Conservation (phyloP, 2,888 invertebrate species). For the Incurvaria masculella region DNA sequence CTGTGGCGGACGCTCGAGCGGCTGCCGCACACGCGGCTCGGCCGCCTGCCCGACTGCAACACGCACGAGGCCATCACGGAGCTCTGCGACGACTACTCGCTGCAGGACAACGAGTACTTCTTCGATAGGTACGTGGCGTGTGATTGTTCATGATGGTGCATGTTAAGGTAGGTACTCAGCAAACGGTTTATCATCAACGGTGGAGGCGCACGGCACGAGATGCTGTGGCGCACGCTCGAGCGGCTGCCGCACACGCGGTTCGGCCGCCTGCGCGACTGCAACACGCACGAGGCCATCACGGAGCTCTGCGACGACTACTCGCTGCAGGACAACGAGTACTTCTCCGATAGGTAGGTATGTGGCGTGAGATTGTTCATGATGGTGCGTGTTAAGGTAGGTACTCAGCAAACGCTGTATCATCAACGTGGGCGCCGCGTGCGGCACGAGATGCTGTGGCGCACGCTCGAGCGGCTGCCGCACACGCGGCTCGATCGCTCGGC, state of each 20-base stretch:
- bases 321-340: slow-evolving; percentile 86
- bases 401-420: no score
- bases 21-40: slow-evolving; percentile 84
- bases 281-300: slow-evolving; percentile 81
- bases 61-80: slow-evolving; percentile 84
- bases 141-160: no score
- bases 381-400: no score
- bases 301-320: slow-evolving; percentile 91
- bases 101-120: slow-evolving; percentile 89
- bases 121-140: slow-evolving; percentile 67
- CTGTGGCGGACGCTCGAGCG: no score
- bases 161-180: no score
- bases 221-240: no score
- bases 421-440: no score
- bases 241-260: slow-evolving; percentile 85
- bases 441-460: no score
- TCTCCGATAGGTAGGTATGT: slow-evolving; percentile 69
- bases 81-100: slow-evolving; percentile 87
- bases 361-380: no score
- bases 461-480: slow-evolving; percentile 85
- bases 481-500: slow-evolving; percentile 82
- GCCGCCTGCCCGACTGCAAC: slow-evolving; percentile 78
- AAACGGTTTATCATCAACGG: no score
- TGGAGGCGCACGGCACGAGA: no score
- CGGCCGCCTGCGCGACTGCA: slow-evolving; percentile 79